phyloP scores from a whole-genome alignment of 2,113 vertebrate species.

The Brienomyrus brachyistius region DNA sequence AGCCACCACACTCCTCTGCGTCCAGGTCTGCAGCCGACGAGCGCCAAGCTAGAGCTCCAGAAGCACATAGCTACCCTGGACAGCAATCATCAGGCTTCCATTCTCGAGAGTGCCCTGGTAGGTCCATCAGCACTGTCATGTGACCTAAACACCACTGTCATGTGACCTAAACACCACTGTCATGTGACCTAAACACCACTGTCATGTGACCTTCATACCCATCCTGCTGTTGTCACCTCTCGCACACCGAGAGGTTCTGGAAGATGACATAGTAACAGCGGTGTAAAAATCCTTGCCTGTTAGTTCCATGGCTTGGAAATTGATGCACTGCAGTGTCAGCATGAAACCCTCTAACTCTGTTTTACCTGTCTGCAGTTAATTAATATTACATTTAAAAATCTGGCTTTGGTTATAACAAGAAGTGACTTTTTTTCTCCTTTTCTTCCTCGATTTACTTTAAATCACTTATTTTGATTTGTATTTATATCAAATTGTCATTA shows the following conservation, averaged over 20 bases:
- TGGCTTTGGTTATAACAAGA: neutral
- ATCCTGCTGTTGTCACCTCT: neutral
- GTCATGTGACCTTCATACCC: neutral
- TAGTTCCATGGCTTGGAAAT: neutral
- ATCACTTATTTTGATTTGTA: neutral
- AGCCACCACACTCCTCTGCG: neutral
- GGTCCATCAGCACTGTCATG: neutral
- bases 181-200: neutral
- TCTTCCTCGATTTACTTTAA: neutral
- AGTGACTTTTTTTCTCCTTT: neutral
- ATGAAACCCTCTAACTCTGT: neutral
- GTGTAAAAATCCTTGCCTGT: neutral
- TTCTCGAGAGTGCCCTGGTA: conserved; percentile 89
- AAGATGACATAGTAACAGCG: neutral
- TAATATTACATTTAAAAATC: neutral
- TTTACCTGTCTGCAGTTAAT: neutral
- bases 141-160: neutral
- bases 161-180: neutral
- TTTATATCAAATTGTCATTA: neutral
- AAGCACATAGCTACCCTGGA: conserved; percentile 81
- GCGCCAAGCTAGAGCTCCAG: conserved; percentile 88
- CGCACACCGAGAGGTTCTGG: neutral
- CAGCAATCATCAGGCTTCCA: conserved; percentile 78
- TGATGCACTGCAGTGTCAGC: neutral
- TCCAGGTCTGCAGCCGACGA: conserved; percentile 78